Evolutionary conservation across 35 echinoderm and acorn worm species (phyloP).

Genomic region (Ophiothrix spiculata): DNA sequence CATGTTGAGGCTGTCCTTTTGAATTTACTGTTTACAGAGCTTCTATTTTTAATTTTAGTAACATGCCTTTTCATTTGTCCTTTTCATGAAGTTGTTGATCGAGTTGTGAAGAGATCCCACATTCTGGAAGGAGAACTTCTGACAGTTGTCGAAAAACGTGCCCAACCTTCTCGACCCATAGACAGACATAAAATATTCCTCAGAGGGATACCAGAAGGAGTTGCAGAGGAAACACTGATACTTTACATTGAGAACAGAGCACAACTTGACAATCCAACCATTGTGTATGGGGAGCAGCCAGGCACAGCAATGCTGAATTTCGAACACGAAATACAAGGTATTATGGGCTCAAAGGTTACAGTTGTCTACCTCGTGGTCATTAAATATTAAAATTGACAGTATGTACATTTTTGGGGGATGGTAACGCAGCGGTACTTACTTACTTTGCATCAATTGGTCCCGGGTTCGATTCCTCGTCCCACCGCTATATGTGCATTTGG

Average conservation of each 20-base stretch:
- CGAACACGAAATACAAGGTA: constrained; percentile 14
- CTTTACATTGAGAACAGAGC: constrained; percentile 27
- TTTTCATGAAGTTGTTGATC: background rate
- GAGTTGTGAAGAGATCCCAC: background rate
- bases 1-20: too few species aligned
- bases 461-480: background rate
- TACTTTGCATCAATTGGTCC: background rate
- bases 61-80: background rate
- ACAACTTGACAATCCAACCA: background rate
- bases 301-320: constrained; percentile 20
- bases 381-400: background rate
- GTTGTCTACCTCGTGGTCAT: background rate
- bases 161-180: background rate
- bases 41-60: too few species aligned
- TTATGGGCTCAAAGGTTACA: background rate
- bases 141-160: background rate
- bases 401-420: too few species aligned
- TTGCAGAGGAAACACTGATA: background rate
- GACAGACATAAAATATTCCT: constrained; percentile 8
- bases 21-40: too few species aligned
- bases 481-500: background rate
- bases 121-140: background rate
- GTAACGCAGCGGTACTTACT: too few species aligned
- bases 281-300: constrained; percentile 27
- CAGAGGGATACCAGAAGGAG: constrained; percentile 15